Evolutionary conservation across 2,113 vertebrate species (phyloP), one percentile per base, ranked within the genome.

Genomic region (Chiloscyllium plagiosum): DNA sequence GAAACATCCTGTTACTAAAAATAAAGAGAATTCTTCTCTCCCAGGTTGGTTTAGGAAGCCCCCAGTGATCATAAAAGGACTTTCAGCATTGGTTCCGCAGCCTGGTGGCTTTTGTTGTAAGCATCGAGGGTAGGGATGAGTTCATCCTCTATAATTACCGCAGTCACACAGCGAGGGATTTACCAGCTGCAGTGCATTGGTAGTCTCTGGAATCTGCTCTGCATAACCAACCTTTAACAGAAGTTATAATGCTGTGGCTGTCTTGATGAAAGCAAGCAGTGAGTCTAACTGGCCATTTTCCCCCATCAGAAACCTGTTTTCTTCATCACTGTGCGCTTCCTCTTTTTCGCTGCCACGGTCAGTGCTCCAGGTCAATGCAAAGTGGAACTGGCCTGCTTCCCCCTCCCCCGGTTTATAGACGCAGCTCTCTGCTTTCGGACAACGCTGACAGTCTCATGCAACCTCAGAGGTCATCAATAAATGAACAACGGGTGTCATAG

Each of bases 61-160:
- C 94, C 94, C 17, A 47, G 66, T 70, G 94, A 95, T 72, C 69
- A 95, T 95, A 72, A 95, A 72, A 76, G 94, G 94, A 50, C 68
- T 95, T 95, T 70, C 87, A 47, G 94, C 94, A 70, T 65, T 42
- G 20, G 42, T 52, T 95, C 94, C 52, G 69, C 37, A 29, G 68
- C 12, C 68, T 95, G 94, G 68, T 37, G 10, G 89, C 42, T 95
- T 95, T 72, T 72, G 68, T 52, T 72, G 29, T 26, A 37, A 61
- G 93, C 37, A 50, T 12, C 24, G 93, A 42, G 68, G 33, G 68
- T 76, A 26, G 29, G 68, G 94, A 22, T 95, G 94, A 95, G 68
- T 72, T 72, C 68, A 95, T 70, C 68, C 6, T 95, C 93, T 95
- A 95, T 95, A 95, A 72, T 72, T 95, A 95, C 68, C 52, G 69